Evolutionary conservation across 2,888 invertebrate genomes (phyloP), one percentile per base, ranked within the genome.

Genomic region (Xanthia togata): DNA sequence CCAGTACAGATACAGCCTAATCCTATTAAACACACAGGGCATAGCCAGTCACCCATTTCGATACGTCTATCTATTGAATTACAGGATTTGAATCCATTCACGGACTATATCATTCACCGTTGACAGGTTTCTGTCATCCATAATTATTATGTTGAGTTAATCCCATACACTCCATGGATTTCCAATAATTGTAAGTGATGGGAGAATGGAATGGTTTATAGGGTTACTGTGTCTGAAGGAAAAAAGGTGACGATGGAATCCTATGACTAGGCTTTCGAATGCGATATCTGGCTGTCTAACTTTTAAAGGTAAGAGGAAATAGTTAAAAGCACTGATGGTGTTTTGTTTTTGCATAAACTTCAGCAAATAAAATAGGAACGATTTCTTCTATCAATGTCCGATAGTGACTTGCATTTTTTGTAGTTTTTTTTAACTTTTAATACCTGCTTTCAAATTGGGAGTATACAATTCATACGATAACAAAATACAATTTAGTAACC

Each of bases 41-140:
- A 44, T 14, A 44, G 14, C 11, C 44, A 50, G 20, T 50, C 26
- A 31, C 17, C 68, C n/a, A 35, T 83, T 73, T 41, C 57, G 23
- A 50, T 14, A 65, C 14, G 31, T 14, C 64, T 14, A n/a, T 53
- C n/a, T 73, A 78, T 83, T 53, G 57, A 70, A 63, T 73, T 70
- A 59, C 23, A 44, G 55, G 62, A 62, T 65, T 62, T 63, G 50
- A 70, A 35, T 44, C 73, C 20, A 62, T 59, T 81, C 6, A 11
- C n/a, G 17, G 38, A 35, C 38, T 50, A 41, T 14, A 76, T 31
- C 26, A n/a, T 65, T 69, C 31, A n/a, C 5, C 20, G 2, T 3
- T 12, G n/a, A 35, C 12, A 14, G 12, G 2, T 1, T 38, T 47
- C 12, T 31, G 50, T 50, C 65, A 62, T 50, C 3, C 65, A 59